These are phyloP conservation scores for Neosilurus mollespiculum DNA, from an alignment of 2,797 vertebrate species.

Conservation along the genomic window DNA sequence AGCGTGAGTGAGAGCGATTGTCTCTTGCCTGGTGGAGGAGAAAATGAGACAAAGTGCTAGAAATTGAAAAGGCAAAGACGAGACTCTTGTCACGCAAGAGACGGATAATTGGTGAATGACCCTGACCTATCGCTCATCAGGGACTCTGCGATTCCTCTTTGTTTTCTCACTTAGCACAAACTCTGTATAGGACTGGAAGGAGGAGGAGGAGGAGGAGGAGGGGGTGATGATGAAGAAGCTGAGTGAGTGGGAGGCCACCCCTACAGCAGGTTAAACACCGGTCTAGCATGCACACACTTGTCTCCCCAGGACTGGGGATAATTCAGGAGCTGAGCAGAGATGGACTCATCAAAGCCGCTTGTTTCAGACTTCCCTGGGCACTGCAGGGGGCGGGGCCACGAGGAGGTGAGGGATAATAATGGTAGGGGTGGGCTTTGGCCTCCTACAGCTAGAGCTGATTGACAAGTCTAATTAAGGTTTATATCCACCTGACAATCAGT, in stretches of 20 bases:
- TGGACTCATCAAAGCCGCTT: constrained; percentile 60
- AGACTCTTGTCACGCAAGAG: constrained; percentile 44
- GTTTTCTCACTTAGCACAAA: constrained; percentile 53
- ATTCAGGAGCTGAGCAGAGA: constrained; percentile 55
- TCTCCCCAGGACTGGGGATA: constrained; percentile 62
- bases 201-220: constrained; percentile 43
- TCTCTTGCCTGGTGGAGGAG: constrained; percentile 49
- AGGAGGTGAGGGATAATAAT: constrained; percentile 50
- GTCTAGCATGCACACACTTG: constrained; percentile 54
- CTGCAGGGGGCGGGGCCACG: constrained; percentile 45
- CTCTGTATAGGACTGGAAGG: constrained; percentile 31
- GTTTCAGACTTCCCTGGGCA: constrained; percentile 50
- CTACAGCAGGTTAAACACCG: constrained; percentile 68
- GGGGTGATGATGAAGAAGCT: constrained; percentile 33
- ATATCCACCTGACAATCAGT: constrained; percentile 49
- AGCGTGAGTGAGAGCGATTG: constrained; percentile 54
- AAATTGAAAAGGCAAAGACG: constrained; percentile 55
- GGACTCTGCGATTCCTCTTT: constrained; percentile 62
- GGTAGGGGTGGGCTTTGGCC: constrained; percentile 43
- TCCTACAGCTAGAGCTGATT: constrained; percentile 53
- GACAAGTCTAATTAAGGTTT: constrained; percentile 57
- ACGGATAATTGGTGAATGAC: constrained; percentile 58
- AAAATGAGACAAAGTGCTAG: constrained; percentile 52
- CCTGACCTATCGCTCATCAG: constrained; percentile 66
- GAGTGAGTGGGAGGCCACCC: constrained; percentile 50